phyloP scores from a whole-genome alignment of 2,888 invertebrate genomes.

The Tachina fera region DNA sequence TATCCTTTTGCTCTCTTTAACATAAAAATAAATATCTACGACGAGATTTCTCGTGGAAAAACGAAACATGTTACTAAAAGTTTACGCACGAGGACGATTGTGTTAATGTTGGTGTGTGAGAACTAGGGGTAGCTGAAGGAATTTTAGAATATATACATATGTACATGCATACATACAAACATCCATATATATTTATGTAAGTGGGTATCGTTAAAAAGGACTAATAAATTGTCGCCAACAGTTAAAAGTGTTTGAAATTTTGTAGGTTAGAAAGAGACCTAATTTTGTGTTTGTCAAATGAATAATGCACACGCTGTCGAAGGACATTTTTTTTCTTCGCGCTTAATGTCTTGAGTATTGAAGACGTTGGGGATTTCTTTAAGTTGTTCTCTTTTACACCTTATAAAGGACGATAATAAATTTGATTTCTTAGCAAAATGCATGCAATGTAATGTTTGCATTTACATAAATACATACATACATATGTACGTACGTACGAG shows the following conservation, averaged over 20 bases:
- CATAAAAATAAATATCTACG: no score
- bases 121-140: slow-evolving; percentile 31
- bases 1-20: slow-evolving; percentile 49
- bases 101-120: neutral
- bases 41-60: slow-evolving; percentile 45
- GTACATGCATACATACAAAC: no score
- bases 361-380: slow-evolving; percentile 38
- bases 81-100: neutral
- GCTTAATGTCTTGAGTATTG: slow-evolving; percentile 8
- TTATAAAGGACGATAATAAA: slow-evolving; percentile 48
- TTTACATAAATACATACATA: slow-evolving; percentile 3
- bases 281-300: slow-evolving; percentile 17
- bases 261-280: slow-evolving; percentile 67
- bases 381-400: slow-evolving; percentile 62
- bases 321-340: neutral
- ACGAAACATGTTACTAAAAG: slow-evolving; percentile 2
- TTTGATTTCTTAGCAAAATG: slow-evolving; percentile 36
- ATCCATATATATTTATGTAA: neutral
- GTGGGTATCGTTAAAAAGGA: no score
- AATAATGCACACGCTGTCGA: neutral
- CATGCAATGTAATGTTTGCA: neutral
- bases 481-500: neutral
- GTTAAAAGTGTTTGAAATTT: slow-evolving; percentile 31
- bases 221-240: slow-evolving; percentile 64
- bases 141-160: slow-evolving; percentile 28